Base-by-base conservation (phyloP, 2,888 invertebrate genomes). In the Athalia cordata region DNA sequence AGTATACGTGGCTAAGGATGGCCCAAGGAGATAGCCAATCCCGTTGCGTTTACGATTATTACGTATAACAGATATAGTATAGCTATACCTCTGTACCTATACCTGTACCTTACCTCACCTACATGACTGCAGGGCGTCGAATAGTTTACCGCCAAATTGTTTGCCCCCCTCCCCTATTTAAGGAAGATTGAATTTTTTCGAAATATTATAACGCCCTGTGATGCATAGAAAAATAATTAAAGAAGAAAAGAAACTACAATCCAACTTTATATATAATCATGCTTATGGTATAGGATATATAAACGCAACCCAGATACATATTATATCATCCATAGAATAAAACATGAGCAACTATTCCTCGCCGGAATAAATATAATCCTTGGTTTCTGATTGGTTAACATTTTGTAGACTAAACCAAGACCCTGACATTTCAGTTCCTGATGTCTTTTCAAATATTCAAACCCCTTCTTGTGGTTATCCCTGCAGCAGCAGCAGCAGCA, bases 21-120 rank as follows among this genome's bases (percentile, higher is more conserved):
- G 59, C 80, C 80, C 81, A 74, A 85, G 83, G 84, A 82, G 85
- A 87, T 85, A 84, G 84, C 84, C 87, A 85, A 87, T 86, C 83
- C 81, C 84, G 83, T 86, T 83, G 84, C 86, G 84, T 87, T 87
- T 87, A 87, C 84, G 87, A 85, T 87, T 87, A 87, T 87, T 85
- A 86, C 84, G 75, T 64, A 55, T 55, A 75, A 75, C 62, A 75
- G 75, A 75, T 62, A 75, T 50, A 29, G 29, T 29, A 64, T 29
- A 50, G 8, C 43, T n/a, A 57, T 9, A 49, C 5, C 5, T n/a
- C 11, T 47, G n/a, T 13, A 66, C 29, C 5, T 13, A n/a, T 11
- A 15, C 52, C 43, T 47, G 45, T 47, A 29, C n/a, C n/a, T 55
- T 3, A 11, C 55, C n/a, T 4, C 3, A 55, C 55, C n/a, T 3